Evolutionary conservation across 2,113 vertebrate genomes (phyloP).

Genomic region (Haplochromis burtoni): DNA sequence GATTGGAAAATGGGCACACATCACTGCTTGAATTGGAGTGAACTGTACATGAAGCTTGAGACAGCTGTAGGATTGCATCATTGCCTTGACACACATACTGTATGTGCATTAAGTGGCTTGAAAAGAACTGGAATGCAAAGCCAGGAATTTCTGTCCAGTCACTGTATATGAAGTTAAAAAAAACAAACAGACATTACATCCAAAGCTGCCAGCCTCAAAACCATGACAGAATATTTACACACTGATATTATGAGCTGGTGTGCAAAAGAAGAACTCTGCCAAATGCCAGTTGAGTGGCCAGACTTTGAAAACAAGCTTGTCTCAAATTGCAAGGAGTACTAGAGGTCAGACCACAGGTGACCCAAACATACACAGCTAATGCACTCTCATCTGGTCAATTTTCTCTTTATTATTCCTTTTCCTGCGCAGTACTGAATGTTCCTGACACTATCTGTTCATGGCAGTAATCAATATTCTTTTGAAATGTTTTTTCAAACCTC

Average conservation of each 20-base stretch:
- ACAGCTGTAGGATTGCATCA: background rate
- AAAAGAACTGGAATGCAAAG: background rate
- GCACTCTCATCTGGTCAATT: background rate
- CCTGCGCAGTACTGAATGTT: background rate
- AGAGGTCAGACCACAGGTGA: background rate
- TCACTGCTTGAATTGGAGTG: background rate
- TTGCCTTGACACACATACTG: background rate
- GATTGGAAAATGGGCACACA: background rate
- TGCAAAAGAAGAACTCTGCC: background rate
- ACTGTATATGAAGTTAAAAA: background rate
- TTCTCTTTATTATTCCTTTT: background rate
- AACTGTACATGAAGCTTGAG: background rate
- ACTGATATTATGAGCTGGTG: slow-evolving; percentile 15
- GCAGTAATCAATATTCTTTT: background rate
- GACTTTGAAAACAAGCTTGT: slow-evolving; percentile 15
- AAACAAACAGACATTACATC: background rate
- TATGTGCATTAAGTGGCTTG: background rate
- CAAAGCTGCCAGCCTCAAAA: background rate
- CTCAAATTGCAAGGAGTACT: background rate
- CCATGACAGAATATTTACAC: background rate
- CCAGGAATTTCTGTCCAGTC: background rate
- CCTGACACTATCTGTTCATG: background rate
- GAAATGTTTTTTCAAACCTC: background rate
- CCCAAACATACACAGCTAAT: background rate
- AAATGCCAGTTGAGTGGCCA: background rate